Percentiles rank a stretch among this genome's conserved stretches.
Evolutionary conservation across 2,797 vertebrate genomes (phyloP).

Genomic region (Vireo griseus): DNA sequence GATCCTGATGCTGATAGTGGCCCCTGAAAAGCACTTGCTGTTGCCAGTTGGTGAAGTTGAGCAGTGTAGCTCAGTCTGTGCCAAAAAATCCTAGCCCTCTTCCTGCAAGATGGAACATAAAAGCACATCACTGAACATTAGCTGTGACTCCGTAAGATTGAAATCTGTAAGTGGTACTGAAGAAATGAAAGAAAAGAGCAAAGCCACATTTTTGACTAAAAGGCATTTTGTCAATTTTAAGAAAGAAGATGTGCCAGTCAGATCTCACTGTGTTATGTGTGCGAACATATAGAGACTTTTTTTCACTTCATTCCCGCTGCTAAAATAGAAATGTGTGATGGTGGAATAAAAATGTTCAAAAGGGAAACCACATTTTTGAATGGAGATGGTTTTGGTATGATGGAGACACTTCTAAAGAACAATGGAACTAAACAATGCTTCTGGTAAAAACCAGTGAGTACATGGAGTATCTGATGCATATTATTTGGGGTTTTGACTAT

Average conservation of each 20-base stretch:
- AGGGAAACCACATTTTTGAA: background rate
- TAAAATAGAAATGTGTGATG: background rate
- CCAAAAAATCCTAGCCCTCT: background rate
- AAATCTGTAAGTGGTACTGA: background rate
- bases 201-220: background rate
- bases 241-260: background rate
- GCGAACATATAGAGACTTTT: background rate
- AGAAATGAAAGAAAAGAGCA: background rate
- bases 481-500: background rate
- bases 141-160: background rate
- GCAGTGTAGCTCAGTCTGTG: background rate
- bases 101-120: background rate
- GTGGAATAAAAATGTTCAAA: background rate
- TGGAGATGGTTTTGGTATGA: too few relatives aligned
- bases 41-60: background rate
- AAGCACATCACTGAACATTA: background rate
- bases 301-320: background rate
- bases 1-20: background rate
- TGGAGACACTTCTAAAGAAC: background rate
- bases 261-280: background rate
- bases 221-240: background rate
- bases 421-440: background rate
- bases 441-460: background rate
- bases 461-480: background rate
- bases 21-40: slow-evolving; percentile 31